These are phyloP conservation scores for Alauda arvensis DNA, from an alignment of 2,797 vertebrate genomes.

Conservation along the genomic window DNA sequence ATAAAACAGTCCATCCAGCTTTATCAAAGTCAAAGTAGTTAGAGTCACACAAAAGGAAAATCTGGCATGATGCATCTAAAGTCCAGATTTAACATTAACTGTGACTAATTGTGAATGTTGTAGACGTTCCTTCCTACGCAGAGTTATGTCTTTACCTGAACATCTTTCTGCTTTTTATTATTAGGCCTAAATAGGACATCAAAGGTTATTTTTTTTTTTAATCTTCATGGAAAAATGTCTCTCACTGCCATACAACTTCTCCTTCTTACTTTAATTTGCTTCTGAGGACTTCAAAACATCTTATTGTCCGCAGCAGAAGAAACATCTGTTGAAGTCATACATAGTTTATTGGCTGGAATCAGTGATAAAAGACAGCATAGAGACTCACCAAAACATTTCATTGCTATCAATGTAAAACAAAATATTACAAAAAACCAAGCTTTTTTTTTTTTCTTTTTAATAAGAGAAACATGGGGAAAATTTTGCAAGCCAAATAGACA, in stretches of 20 bases:
- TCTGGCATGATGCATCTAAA: conserved; percentile 13
- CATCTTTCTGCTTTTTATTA: conserved; percentile 58
- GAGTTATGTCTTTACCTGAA: conserved; percentile 50
- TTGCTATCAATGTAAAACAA: neutral
- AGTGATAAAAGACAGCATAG: conserved; percentile 50
- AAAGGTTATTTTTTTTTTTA: neutral
- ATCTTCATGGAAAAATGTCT: conserved; percentile 30
- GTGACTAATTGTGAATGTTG: conserved; percentile 21
- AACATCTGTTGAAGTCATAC: conserved; percentile 64
- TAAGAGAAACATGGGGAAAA: conserved; percentile 11
- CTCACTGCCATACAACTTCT: conserved; percentile 12
- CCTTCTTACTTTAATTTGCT: conserved; percentile 59
- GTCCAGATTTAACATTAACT: conserved; percentile 8
- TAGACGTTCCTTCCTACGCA: conserved; percentile 45
- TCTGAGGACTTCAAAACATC: conserved; percentile 58
- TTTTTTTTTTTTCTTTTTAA: neutral
- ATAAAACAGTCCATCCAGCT: conserved; percentile 35
- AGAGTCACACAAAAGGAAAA: conserved; percentile 3
- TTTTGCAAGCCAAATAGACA: conserved; percentile 14
- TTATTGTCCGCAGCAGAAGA: conserved; percentile 28
- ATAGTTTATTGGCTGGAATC: conserved; percentile 45
- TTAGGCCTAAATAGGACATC: conserved; percentile 45
- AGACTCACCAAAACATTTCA: conserved; percentile 25
- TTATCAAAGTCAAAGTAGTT: conserved; percentile 38
- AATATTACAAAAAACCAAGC: neutral